Evolutionary conservation across 2,888 invertebrate genomes (phyloP), one percentile per base, ranked within the genome.

Genomic region (Macrophya annulata): DNA sequence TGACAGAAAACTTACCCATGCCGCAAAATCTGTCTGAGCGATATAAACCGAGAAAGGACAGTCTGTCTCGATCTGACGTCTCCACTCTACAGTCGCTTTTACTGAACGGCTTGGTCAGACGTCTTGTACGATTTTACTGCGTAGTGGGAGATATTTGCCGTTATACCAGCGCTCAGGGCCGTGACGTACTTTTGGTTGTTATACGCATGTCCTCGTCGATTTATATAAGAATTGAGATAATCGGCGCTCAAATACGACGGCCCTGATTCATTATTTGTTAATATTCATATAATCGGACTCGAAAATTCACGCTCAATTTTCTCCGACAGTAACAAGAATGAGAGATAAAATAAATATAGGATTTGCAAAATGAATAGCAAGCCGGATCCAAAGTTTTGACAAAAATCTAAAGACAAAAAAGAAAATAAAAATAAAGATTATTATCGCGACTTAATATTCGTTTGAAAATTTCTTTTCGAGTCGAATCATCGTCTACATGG

Each of bases 81-180:
- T 43, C 8, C 76, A 51, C 17, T 77, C 76, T 51, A 77, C 51
- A 51, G 51, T 31, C 25, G 51, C 43, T 25, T 31, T 31, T 43
- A 77, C 76, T 77, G 76, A 77, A 48, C 25, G 76, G 43, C 76
- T 51, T 25, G 48, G 76, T 51, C 25, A 51, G 76, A 31, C 31
- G 31, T 31, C 76, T 77, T 77, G 76, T 25, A 8, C 79, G 79
- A 79, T 62, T 79, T 79, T 59, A 59, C 59, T 43, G 51, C 40
- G 59, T 79, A 79, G 79, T 79, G 79, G 79, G 79, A 79, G 79
- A 59, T 25, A 79, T 79, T 79, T 62, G 79, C 79, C 79, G 79
- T 79, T 79, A 79, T 59, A 59, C 79, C 9, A 59, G 43, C 79
- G 43, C 79, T 59, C 79, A 79, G 79, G 79, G 79, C 79, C 79